A percentile compares a stretch with the other conserved stretches of the same genome.
Conservation (phyloP, 2,888 invertebrate genomes). For the Drosophila imparisetae region DNA sequence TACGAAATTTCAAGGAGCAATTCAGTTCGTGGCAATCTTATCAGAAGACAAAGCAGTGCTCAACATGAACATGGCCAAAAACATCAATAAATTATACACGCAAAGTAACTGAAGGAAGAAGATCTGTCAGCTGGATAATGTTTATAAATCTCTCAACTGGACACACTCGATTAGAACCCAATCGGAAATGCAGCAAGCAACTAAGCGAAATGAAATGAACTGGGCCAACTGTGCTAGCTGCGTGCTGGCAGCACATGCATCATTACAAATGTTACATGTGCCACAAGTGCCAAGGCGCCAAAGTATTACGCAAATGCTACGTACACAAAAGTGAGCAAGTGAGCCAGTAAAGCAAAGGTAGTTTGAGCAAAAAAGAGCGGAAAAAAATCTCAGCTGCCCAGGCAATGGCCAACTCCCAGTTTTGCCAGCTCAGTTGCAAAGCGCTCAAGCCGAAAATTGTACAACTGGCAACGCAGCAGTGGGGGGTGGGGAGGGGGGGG, state of each 20-base stretch:
- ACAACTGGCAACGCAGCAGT: constrained; percentile 31
- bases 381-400: constrained; percentile 11
- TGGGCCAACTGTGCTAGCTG: constrained; percentile 40
- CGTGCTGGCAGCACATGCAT: constrained; percentile 68
- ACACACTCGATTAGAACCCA: constrained; percentile 42
- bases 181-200: constrained; percentile 34
- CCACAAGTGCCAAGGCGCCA: constrained; percentile 39
- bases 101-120: neutral
- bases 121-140: constrained; percentile 17
- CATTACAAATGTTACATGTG: constrained; percentile 71
- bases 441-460: constrained; percentile 77
- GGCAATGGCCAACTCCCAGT: constrained; percentile 33
- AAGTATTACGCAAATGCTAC: constrained; percentile 70
- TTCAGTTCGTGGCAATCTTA: neutral
- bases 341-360: neutral
- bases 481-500: neutral
- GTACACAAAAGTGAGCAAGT: neutral
- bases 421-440: constrained; percentile 42
- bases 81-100: neutral
- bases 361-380: neutral
- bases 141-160: constrained; percentile 30
- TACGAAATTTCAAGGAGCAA: neutral
- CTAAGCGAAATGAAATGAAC: constrained; percentile 43
- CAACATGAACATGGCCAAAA: neutral
- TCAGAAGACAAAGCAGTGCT: neutral